These are phyloP conservation scores for Motacilla tschutschensis DNA, from an alignment of 2,113 vertebrate genomes.

Conservation along the genomic window DNA sequence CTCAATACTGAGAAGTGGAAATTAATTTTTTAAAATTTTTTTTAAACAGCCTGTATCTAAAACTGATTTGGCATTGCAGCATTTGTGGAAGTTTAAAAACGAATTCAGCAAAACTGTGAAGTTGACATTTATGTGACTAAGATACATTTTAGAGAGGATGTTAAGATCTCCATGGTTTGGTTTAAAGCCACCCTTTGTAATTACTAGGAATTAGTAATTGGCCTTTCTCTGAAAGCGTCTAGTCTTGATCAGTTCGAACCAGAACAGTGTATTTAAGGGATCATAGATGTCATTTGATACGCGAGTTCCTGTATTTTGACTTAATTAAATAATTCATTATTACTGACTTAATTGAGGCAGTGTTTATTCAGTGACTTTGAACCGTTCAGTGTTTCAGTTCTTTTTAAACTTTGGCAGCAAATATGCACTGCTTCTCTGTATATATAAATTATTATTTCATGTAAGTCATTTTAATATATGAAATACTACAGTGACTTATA, in stretches of 20 bases:
- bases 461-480: background rate
- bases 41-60: background rate
- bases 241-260: background rate
- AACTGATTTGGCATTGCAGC: background rate
- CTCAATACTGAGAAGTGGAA: background rate
- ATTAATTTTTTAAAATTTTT: too few species aligned
- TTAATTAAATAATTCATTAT: constrained; percentile 23
- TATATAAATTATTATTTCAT: constrained; percentile 8
- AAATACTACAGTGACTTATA: constrained; percentile 8
- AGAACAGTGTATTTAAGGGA: background rate
- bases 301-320: background rate
- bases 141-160: background rate
- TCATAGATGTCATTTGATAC: background rate
- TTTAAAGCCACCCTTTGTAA: background rate
- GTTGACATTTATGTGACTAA: background rate
- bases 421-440: background rate
- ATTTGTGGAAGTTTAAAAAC: background rate
- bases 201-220: background rate
- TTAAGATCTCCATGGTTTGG: background rate
- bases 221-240: background rate
- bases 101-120: background rate
- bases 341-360: constrained; percentile 19
- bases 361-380: constrained; percentile 27
- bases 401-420: constrained; percentile 29
- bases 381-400: background rate